phyloP scores from a whole-genome alignment of 2,888 invertebrate species.

The Pantelozetes paolii region DNA sequence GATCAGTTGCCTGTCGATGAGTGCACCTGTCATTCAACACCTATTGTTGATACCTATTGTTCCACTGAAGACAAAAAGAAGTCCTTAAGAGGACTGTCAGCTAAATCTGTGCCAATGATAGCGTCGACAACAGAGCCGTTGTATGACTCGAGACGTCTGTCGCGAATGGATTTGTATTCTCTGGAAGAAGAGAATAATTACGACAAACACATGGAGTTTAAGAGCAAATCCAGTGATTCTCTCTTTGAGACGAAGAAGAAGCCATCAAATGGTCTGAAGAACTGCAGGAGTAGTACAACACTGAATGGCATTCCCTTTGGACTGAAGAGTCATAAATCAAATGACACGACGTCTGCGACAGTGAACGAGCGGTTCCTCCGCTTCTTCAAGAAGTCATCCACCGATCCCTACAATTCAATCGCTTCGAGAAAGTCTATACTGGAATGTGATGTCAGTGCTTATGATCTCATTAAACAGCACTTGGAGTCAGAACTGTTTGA shows the following conservation, averaged over 20 bases:
- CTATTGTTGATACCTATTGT: not conserved
- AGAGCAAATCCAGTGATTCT: conserved; percentile 22
- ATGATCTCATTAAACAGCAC: conserved; percentile 35
- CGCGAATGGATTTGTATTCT: conserved; percentile 32
- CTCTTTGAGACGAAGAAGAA: not conserved
- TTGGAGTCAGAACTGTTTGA: not conserved
- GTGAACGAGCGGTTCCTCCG: conserved; percentile 27
- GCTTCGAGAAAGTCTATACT: conserved; percentile 46
- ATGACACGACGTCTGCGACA: not conserved
- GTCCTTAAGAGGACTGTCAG: conserved; percentile 8
- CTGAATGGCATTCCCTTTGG: conserved; percentile 4
- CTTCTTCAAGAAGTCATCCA: conserved; percentile 13
- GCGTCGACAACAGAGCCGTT: not conserved
- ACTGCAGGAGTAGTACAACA: conserved; percentile 15
- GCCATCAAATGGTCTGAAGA: conserved; percentile 9
- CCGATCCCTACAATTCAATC: conserved; percentile 20
- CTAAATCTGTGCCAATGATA: conserved; percentile 7
- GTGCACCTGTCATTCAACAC: not conserved
- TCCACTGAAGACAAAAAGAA: not conserved
- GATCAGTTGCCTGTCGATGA: not conserved
- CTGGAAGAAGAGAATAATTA: not conserved
- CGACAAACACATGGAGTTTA: not conserved
- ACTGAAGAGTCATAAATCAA: not conserved
- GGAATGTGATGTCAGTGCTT: conserved; percentile 47
- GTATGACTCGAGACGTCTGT: conserved; percentile 24